Conservation (phyloP, 2,888 invertebrate genomes). For the Phania funesta region DNA sequence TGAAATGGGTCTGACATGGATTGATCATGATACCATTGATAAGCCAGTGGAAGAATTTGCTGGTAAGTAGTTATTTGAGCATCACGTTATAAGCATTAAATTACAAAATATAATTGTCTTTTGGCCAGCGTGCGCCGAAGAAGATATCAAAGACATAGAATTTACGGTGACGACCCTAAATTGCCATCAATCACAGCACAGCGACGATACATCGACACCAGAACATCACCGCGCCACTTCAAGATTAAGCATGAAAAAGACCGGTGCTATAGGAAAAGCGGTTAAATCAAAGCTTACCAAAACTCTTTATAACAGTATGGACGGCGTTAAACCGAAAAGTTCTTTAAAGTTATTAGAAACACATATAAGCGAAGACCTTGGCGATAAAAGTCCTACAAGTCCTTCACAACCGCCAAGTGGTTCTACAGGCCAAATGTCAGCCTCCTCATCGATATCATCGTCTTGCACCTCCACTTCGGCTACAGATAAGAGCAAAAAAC, state of each 20-base stretch:
- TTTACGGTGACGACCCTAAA: constrained; percentile 93
- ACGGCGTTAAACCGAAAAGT: constrained; percentile 78
- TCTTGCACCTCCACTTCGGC: constrained; percentile 72
- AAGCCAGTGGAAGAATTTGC: constrained; percentile 94
- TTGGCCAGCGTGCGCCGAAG: constrained; percentile 85
- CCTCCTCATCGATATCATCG: constrained; percentile 76
- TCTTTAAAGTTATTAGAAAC: constrained; percentile 77
- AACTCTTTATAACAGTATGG: constrained; percentile 81
- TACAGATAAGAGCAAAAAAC: constrained; percentile 78
- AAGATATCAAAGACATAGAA: constrained; percentile 92
- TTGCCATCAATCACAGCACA: constrained; percentile 80
- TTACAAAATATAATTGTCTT: not conserved
- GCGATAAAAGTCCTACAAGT: constrained; percentile 79
- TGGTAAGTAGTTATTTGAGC: constrained; percentile 81
- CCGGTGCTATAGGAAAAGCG: constrained; percentile 82
- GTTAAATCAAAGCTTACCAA: constrained; percentile 82
- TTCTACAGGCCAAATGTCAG: constrained; percentile 74
- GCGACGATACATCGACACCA: constrained; percentile 80
- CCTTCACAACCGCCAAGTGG: constrained; percentile 74
- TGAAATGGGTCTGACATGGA: constrained; percentile 97
- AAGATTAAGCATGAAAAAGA: constrained; percentile 81
- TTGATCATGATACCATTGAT: constrained; percentile 95
- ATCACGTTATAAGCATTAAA: not conserved
- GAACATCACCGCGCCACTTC: constrained; percentile 76
- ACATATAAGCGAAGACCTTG: constrained; percentile 77